Evolutionary conservation across 1,140 invertebrate species (phyloP).

Genomic region (Diorhabda carinulata): DNA sequence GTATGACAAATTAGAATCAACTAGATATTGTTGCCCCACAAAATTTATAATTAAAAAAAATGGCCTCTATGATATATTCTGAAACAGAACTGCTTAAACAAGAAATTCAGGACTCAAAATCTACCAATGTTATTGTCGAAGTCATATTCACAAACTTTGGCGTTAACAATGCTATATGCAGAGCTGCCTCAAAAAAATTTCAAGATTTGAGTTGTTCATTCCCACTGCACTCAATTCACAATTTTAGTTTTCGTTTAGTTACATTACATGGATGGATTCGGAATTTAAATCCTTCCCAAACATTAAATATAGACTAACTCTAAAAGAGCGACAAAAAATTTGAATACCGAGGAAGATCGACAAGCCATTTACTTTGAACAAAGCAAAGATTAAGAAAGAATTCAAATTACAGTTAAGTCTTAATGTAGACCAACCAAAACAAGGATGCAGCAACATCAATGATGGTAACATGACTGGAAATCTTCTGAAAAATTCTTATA

Average conservation of each 20-base stretch:
- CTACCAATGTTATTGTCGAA: no score
- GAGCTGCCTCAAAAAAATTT: no score
- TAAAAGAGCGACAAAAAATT: conserved; percentile 16
- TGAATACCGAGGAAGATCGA: conserved; percentile 11
- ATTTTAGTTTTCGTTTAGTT: neutral
- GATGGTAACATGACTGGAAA: conserved; percentile 34
- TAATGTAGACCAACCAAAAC: conserved; percentile 31
- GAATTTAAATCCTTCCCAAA: conserved; percentile 20
- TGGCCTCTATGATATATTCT: no score
- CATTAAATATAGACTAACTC: conserved; percentile 17
- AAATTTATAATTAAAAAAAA: no score
- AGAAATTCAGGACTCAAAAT: no score
- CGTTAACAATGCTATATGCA: no score
- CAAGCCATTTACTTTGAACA: conserved; percentile 14
- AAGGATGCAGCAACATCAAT: conserved; percentile 32
- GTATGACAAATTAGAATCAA: no score
- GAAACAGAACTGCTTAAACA: no score
- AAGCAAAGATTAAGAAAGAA: conserved; percentile 19
- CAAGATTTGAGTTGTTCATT: no score
- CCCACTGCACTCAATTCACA: neutral
- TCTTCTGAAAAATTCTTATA: conserved; percentile 32
- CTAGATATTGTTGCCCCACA: no score
- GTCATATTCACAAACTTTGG: no score
- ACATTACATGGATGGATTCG: conserved; percentile 21
- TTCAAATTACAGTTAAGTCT: conserved; percentile 26